Evolutionary conservation across 1,140 invertebrate genomes (phyloP), one percentile per base, ranked within the genome.

Genomic region (Eumeta japonica): DNA sequence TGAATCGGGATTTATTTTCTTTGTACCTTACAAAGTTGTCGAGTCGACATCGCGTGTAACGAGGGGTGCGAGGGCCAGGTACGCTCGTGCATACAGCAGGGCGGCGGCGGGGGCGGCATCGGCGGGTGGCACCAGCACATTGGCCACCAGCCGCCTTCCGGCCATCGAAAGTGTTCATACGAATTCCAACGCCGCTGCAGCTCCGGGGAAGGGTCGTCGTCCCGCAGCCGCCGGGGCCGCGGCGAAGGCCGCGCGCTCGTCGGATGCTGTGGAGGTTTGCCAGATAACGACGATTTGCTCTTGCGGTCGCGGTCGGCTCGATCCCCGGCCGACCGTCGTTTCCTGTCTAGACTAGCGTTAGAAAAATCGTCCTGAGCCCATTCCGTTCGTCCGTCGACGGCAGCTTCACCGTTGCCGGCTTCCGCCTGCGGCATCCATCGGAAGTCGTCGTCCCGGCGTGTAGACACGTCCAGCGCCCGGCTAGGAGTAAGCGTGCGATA

Each of bases 101-200:
- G 62, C 36, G 66, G 66, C 1, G 61, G 66, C 15, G 54, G 48
- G 1, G 66, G 66, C 3, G 65, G 70, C 2, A 65, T 65, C 3
- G 65, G 70, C 2, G 60, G 65, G 35, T 75, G 70, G 33, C 66
- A 72, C 67, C 64, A 71, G 34, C 65, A 72, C 62, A 72, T 66
- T 2, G 65, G 66, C 52, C 90, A 84, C 52, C 85, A 81, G 4
- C 92, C 56, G 33, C 86, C 82, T 36, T 79, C 79, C 1, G 66
- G 68, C 49, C 55, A 75, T 11, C 73, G 66, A 41, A 77, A 77
- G 38, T 77, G 72, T 28, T 77, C 74, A 37, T 77, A 77, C 1
- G 74, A 77, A 19, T 75, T 71, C 60, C 72, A 75, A 43, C 70
- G 59, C 28, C 71, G 58, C 42, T 75, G 71, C 30, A 68, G 29